Conservation (phyloP, 2,797 vertebrate species). For the Alectoris magna region DNA sequence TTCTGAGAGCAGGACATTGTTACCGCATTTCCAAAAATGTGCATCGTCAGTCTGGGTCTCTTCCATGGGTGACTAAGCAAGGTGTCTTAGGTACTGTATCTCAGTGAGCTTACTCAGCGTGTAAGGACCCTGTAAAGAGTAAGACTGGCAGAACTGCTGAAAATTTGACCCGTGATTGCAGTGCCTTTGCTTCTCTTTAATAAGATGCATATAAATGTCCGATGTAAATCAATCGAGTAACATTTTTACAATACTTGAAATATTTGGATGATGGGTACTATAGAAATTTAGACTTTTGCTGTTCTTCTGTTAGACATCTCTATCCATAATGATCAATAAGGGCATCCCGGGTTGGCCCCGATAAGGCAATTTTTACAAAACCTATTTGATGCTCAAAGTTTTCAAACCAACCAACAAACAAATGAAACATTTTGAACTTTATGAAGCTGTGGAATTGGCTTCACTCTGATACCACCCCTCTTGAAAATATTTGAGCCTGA, state of each 20-base stretch:
- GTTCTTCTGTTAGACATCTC: not conserved
- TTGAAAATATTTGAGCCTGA: not conserved
- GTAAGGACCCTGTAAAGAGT: not conserved
- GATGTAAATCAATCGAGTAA: not conserved
- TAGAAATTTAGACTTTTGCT: not conserved
- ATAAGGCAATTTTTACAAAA: conserved; percentile 19
- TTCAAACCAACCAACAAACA: not conserved
- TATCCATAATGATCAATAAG: not conserved
- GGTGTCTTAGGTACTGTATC: not conserved
- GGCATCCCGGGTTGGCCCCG: not conserved
- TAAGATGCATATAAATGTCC: not conserved
- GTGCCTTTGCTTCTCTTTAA: not conserved
- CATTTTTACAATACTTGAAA: not conserved
- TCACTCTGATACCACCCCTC: not conserved
- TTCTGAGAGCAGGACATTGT: not conserved
- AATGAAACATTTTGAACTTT: not conserved
- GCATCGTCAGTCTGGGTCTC: not conserved
- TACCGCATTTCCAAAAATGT: not conserved
- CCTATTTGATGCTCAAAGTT: not conserved
- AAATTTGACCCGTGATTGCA: not conserved
- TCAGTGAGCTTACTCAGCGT: not conserved
- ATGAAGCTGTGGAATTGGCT: not conserved
- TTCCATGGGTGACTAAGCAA: not conserved
- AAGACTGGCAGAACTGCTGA: not conserved
- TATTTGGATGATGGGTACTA: not conserved